Conservation (phyloP, 2,888 invertebrate genomes). For the Scaptomyza parva region DNA sequence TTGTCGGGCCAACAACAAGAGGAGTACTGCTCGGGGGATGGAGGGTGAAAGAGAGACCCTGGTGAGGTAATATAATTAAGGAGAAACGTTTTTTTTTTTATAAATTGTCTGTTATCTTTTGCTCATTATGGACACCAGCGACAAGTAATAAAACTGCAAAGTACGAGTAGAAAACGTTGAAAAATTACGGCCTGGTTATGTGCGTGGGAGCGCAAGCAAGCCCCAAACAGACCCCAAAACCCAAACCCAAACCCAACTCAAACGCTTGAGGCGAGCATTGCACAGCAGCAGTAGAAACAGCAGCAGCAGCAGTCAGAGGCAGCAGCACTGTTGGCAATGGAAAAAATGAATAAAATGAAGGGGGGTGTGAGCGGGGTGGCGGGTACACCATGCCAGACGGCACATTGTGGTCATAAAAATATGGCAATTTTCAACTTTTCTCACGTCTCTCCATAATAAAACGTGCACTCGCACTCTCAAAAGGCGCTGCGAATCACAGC, state of each 20-base stretch:
- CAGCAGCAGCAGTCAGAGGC: too few species aligned
- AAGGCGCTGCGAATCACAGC: conserved; percentile 60
- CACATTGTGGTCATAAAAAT: conserved; percentile 75
- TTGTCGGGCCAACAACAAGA: conserved; percentile 13
- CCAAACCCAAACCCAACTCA: background rate
- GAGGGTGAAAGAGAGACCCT: too few species aligned
- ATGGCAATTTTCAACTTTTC: conserved; percentile 73
- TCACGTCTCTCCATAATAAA: conserved; percentile 72
- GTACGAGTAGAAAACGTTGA: conserved; percentile 68
- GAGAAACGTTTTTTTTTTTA: conserved; percentile 48
- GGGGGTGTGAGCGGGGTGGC: conserved; percentile 8
- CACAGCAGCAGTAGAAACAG: conserved; percentile 36
- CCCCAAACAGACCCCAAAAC: conserved; percentile 1
- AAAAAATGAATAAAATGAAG: background rate
- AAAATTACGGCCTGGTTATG: conserved; percentile 69
- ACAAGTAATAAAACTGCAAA: conserved; percentile 73
- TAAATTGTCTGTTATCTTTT: conserved; percentile 74
- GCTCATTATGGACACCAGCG: conserved; percentile 75
- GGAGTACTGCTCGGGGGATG: conserved; percentile 9
- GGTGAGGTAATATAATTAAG: conserved; percentile 70
- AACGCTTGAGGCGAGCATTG: conserved; percentile 41
- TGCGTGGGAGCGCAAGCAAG: conserved; percentile 44
- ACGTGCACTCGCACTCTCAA: conserved; percentile 65
- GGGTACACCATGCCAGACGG: conserved; percentile 50
- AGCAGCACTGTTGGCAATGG: background rate